These are phyloP conservation scores for Carlito syrichta DNA, from an alignment of 2,113 vertebrate species.

Conservation along the genomic window DNA sequence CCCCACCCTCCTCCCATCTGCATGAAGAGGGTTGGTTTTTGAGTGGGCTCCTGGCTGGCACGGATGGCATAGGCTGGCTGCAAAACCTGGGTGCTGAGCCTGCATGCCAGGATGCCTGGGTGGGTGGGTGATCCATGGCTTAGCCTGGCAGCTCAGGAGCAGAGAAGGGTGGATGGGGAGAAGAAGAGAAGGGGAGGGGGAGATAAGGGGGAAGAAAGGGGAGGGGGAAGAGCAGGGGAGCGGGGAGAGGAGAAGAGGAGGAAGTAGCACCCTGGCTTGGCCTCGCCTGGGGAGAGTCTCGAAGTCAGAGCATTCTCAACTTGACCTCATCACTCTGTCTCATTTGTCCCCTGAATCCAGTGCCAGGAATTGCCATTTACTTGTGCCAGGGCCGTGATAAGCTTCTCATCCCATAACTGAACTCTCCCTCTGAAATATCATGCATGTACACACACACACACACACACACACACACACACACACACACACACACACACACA, in stretches of 20 bases:
- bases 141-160: background rate
- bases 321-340: background rate
- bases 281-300: background rate
- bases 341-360: background rate
- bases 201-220: background rate
- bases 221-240: background rate
- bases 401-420: background rate
- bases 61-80: background rate
- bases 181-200: background rate
- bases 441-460: rapidly evolving
- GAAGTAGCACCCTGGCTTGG: background rate
- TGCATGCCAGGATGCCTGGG: background rate
- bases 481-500: too few species aligned
- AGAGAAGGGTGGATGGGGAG: background rate
- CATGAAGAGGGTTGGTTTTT: background rate
- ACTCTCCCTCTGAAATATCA: background rate
- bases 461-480: too few species aligned
- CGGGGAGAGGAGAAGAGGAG: too few species aligned
- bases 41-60: background rate
- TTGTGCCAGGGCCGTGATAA: background rate
- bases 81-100: background rate
- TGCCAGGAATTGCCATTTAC: background rate
- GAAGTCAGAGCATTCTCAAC: background rate
- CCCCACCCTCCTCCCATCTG: background rate
- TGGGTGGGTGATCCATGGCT: background rate